These are phyloP conservation scores for Sphaeridia pumilis DNA, from an alignment of 2,888 invertebrate species.

Conservation along the genomic window DNA sequence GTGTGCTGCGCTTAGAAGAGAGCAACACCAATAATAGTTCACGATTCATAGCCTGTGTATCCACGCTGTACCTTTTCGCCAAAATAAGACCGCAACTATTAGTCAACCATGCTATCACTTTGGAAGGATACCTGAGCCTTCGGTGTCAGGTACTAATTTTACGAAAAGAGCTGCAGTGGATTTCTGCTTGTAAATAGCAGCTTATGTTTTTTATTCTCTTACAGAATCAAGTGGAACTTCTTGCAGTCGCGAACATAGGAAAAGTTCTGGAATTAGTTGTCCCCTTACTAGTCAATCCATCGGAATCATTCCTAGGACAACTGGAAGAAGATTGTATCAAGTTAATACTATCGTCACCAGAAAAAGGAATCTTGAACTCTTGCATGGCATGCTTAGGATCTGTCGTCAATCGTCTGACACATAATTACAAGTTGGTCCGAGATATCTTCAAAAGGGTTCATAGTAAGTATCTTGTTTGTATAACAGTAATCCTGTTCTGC, in stretches of 20 bases:
- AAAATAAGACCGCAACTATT: slow-evolving; percentile 91
- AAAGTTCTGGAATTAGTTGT: slow-evolving; percentile 83
- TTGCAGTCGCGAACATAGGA: slow-evolving; percentile 65
- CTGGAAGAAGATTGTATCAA: slow-evolving; percentile 94
- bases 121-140: slow-evolving; percentile 90
- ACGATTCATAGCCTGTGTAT: slow-evolving; percentile 83
- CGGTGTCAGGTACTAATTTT: slow-evolving; percentile 59
- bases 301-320: slow-evolving; percentile 87
- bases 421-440: slow-evolving; percentile 83
- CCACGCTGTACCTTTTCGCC: slow-evolving; percentile 87
- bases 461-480: slow-evolving; percentile 40
- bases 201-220: slow-evolving; percentile 3
- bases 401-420: slow-evolving; percentile 89
- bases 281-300: slow-evolving; percentile 95
- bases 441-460: slow-evolving; percentile 89
- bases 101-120: slow-evolving; percentile 84
- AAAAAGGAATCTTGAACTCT: slow-evolving; percentile 70
- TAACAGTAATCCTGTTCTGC: background rate
- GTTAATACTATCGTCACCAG: slow-evolving; percentile 67
- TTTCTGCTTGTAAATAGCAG: slow-evolving; percentile 3
- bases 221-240: slow-evolving; percentile 30
- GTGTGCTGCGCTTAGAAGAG: slow-evolving; percentile 81
- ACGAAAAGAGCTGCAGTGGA: too few relatives aligned
- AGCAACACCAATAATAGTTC: slow-evolving; percentile 55
- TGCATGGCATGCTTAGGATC: slow-evolving; percentile 92